Conservation (phyloP, 2,797 vertebrate genomes). For the Cossypha heuglini region DNA sequence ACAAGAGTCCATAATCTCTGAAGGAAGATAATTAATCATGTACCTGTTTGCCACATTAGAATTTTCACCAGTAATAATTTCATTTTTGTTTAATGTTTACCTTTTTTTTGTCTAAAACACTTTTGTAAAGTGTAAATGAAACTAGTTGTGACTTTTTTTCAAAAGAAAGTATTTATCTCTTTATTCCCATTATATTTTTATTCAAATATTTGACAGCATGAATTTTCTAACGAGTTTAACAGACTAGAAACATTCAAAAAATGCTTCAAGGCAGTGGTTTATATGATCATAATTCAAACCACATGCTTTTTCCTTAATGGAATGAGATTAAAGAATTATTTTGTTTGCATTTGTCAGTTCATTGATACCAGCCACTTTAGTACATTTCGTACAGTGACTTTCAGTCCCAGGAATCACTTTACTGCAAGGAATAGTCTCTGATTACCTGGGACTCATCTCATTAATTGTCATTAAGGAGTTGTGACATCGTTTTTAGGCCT, state of each 20-base stretch:
- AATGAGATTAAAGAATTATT: slow-evolving; percentile 4
- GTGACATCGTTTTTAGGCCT: background rate
- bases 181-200: background rate
- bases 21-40: background rate
- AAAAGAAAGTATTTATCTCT: background rate
- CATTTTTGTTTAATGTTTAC: background rate
- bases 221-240: background rate
- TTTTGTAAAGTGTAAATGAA: background rate
- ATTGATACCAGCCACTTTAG: background rate
- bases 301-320: background rate
- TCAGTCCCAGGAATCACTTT: background rate
- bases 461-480: background rate
- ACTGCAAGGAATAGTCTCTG: background rate
- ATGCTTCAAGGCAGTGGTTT: background rate
- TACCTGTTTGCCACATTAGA: background rate
- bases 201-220: background rate
- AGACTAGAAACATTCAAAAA: background rate
- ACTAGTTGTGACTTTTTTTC: background rate
- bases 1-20: background rate
- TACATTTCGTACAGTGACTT: background rate
- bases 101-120: background rate
- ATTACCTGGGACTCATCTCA: background rate
- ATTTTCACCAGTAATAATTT: background rate
- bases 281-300: background rate
- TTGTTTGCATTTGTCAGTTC: background rate